Percentiles rank a stretch among this genome's conserved stretches.
phyloP scores from a whole-genome alignment of 1,140 invertebrate genomes.

The Trissolcus basalis region DNA sequence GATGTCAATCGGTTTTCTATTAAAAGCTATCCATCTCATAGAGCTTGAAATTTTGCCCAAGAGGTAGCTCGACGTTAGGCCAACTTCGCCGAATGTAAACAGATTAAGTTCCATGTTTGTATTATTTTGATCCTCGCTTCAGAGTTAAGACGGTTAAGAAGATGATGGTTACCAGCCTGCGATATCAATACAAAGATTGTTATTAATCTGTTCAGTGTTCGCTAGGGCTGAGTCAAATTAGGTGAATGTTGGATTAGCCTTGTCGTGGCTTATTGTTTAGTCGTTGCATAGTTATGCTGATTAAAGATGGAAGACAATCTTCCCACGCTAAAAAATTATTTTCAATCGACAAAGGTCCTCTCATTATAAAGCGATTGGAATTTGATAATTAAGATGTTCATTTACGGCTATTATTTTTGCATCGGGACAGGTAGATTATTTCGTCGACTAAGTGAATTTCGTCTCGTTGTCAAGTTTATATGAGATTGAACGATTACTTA shows the following conservation, averaged over 20 bases:
- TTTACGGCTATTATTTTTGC: too few relatives aligned
- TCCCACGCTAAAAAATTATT: too few relatives aligned
- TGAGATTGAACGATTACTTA: too few relatives aligned
- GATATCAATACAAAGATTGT: constrained; percentile 28
- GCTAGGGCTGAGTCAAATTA: constrained; percentile 9
- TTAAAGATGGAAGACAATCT: too few relatives aligned
- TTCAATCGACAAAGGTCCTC: too few relatives aligned
- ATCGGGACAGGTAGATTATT: too few relatives aligned
- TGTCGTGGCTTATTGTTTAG: too few relatives aligned
- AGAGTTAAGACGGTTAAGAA: constrained; percentile 17
- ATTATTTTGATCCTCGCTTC: constrained; percentile 25
- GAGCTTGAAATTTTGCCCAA: constrained; percentile 19
- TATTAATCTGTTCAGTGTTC: constrained; percentile 30
- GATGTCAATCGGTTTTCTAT: constrained; percentile 43
- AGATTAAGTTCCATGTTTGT: constrained; percentile 37
- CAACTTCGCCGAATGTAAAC: constrained; percentile 35
- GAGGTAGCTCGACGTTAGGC: not conserved
- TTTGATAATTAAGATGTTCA: too few relatives aligned
- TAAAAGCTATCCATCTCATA: constrained; percentile 27
- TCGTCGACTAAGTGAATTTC: too few relatives aligned
- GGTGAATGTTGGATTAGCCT: constrained; percentile 12
- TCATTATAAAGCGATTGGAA: too few relatives aligned
- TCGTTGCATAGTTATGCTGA: too few relatives aligned
- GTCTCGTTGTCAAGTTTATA: too few relatives aligned
- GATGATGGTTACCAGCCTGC: constrained; percentile 3